These are phyloP conservation scores for roundworm (Caenorhabditis elegans) DNA, from an alignment of 1,140 invertebrate species.

Conservation along the genomic window DNA sequence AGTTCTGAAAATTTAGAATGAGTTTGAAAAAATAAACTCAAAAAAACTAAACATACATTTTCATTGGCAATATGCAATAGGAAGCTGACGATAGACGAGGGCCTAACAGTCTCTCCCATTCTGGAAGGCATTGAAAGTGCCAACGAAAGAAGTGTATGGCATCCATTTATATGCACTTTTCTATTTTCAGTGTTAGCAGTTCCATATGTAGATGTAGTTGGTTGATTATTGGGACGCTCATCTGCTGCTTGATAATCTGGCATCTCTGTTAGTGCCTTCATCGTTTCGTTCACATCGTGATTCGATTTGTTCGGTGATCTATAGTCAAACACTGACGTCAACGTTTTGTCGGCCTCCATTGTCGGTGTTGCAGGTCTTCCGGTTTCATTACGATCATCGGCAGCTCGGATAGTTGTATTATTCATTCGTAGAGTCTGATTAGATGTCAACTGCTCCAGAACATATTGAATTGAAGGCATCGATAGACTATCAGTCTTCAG, in stretches of 20 bases:
- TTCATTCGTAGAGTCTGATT: background rate
- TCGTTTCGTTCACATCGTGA: background rate
- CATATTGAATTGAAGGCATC: conserved; percentile 1
- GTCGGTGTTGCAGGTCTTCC: background rate
- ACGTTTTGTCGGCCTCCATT: background rate
- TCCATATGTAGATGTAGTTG: background rate
- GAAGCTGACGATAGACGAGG: background rate
- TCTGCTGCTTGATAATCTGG: background rate
- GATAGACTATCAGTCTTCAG: background rate
- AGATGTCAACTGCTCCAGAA: background rate
- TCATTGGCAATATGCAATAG: background rate
- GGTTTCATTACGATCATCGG: background rate
- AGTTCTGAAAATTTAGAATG: background rate
- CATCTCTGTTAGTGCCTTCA: background rate
- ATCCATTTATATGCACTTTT: background rate
- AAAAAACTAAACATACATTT: background rate
- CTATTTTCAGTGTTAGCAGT: background rate
- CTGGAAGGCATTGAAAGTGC: background rate
- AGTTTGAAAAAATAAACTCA: background rate
- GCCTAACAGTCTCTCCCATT: background rate
- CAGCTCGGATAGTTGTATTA: background rate
- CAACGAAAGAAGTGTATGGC: background rate
- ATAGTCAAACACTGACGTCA: background rate
- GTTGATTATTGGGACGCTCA: background rate
- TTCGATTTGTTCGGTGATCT: background rate